Percentiles rank a stretch among this genome's conserved stretches.
These are phyloP conservation scores for Cephus spinipes DNA, from an alignment of 2,888 invertebrate species.

Conservation along the genomic window DNA sequence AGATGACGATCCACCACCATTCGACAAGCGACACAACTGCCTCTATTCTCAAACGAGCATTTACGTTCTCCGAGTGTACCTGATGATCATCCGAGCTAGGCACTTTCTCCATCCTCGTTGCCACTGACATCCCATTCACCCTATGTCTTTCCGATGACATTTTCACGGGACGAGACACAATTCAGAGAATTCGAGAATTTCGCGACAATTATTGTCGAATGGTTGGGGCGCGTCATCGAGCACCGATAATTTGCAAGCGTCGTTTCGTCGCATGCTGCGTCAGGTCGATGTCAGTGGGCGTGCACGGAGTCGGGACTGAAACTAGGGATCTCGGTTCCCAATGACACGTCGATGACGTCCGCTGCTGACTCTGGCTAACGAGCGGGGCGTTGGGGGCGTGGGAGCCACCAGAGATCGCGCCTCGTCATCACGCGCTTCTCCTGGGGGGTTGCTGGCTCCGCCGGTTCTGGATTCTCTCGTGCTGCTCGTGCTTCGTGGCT, in stretches of 20 bases:
- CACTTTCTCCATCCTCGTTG: background rate
- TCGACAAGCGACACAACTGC: background rate
- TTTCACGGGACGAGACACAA: background rate
- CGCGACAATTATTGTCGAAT: background rate
- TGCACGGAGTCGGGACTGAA: slow-evolving; percentile 15
- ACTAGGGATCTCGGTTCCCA: slow-evolving; percentile 52
- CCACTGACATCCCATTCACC: background rate
- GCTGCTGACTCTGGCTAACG: slow-evolving; percentile 66
- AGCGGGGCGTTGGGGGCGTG: slow-evolving; percentile 64
- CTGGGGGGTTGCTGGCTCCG: slow-evolving; percentile 18
- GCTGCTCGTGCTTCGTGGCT: slow-evolving; percentile 3
- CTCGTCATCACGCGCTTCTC: slow-evolving; percentile 58
- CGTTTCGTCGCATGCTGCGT: slow-evolving; percentile 49
- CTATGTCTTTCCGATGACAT: background rate
- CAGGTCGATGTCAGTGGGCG: slow-evolving; percentile 45
- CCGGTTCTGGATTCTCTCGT: background rate
- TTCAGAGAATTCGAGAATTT: background rate
- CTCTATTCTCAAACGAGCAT: background rate
- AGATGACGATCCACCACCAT: slow-evolving; percentile 22
- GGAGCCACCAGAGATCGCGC: slow-evolving; percentile 62
- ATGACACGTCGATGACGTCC: slow-evolving; percentile 67
- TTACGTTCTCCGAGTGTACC: background rate
- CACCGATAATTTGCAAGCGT: slow-evolving; percentile 53
- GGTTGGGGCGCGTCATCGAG: background rate
- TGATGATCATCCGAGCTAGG: background rate